These are phyloP conservation scores for Sciaenops ocellatus DNA, from an alignment of 2,797 vertebrate species.

Conservation along the genomic window DNA sequence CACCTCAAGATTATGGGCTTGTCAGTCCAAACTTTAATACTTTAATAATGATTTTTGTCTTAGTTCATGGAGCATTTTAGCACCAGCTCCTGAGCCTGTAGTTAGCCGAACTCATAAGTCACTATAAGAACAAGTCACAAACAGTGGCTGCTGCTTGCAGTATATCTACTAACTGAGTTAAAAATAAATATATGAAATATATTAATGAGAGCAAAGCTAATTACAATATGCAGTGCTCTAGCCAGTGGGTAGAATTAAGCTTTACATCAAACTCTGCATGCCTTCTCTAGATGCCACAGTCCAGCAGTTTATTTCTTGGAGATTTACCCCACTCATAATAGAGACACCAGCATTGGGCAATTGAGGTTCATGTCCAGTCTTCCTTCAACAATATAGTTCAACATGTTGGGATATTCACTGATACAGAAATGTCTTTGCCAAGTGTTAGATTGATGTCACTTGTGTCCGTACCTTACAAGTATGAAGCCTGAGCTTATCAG, in stretches of 20 bases:
- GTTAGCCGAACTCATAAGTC: conserved; percentile 7
- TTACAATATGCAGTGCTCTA: background rate
- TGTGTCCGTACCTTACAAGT: too few relatives aligned
- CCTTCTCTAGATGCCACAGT: background rate
- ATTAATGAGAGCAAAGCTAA: background rate
- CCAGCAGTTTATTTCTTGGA: background rate
- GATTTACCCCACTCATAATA: background rate
- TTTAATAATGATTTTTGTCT: conserved; percentile 5
- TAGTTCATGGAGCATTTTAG: conserved; percentile 31
- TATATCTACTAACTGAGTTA: background rate
- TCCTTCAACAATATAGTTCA: background rate
- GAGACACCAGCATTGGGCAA: background rate
- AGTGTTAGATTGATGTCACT: background rate
- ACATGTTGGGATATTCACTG: background rate
- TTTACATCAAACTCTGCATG: background rate
- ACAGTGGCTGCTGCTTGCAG: background rate
- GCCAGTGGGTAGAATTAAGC: background rate
- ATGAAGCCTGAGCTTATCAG: background rate
- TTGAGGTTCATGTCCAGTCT: background rate
- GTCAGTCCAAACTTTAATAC: background rate
- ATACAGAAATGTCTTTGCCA: background rate
- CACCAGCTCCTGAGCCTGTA: background rate
- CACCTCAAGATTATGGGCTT: conserved; percentile 5
- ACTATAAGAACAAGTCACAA: background rate
- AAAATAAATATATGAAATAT: background rate